Conservation (phyloP, 2,888 invertebrate species). For the Pseudeuparius sepicola region DNA sequence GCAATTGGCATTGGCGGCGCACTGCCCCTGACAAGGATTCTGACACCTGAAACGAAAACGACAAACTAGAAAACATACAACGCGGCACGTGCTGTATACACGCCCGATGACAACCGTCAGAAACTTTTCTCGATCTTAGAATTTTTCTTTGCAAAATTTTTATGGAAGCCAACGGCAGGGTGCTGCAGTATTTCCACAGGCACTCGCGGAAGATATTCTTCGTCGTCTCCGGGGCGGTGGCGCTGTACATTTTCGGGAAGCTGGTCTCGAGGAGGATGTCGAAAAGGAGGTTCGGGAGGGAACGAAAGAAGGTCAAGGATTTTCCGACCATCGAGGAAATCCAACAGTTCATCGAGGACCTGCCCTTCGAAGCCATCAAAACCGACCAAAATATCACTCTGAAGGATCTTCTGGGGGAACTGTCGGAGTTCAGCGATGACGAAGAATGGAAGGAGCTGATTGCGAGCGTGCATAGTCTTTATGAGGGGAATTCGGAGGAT, state of each 20-base stretch:
- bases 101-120: too few relatives aligned
- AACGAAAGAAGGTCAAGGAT: slow-evolving; percentile 24
- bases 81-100: too few relatives aligned
- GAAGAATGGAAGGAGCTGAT: slow-evolving; percentile 33
- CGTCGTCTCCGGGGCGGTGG: slow-evolving; percentile 21
- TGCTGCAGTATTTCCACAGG: too few relatives aligned
- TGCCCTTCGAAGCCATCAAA: slow-evolving; percentile 28
- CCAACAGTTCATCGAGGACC: slow-evolving; percentile 30
- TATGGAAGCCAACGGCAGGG: too few relatives aligned
- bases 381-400: slow-evolving; percentile 26
- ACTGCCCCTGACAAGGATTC: slow-evolving; percentile 68
- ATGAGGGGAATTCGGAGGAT: slow-evolving; percentile 18
- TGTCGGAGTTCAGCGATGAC: slow-evolving; percentile 31
- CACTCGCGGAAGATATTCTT: too few relatives aligned
- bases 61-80: too few relatives aligned
- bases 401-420: slow-evolving; percentile 29
- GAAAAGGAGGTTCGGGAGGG: slow-evolving; percentile 17
- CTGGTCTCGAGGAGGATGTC: slow-evolving; percentile 11
- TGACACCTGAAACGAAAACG: slow-evolving; percentile 35
- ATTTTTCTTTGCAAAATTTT: too few relatives aligned
- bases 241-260: slow-evolving; percentile 19
- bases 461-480: slow-evolving; percentile 29
- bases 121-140: too few relatives aligned
- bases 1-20: slow-evolving; percentile 67
- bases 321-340: slow-evolving; percentile 31